Base-by-base conservation (phyloP, 2,888 invertebrate genomes). In the Phymatocera aterrima region DNA sequence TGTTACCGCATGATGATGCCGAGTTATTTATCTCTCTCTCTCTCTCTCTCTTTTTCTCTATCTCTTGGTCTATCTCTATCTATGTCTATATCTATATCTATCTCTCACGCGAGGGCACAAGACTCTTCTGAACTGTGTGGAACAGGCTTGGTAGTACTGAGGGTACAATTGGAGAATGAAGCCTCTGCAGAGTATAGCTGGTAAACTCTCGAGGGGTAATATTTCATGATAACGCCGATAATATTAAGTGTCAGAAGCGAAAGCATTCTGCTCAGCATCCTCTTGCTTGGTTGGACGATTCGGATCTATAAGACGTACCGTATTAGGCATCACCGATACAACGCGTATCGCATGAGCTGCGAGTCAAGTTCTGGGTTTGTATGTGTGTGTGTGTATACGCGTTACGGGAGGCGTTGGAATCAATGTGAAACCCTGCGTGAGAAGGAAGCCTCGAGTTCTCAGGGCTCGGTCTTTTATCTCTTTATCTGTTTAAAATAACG, bases 351-450 rank as follows among this genome's bases (percentile, higher is more conserved):
- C 5, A 10, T 6, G 6, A 40, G 6, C 1, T 28, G 28, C 10
- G 15, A 15, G 24, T 28, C 15, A 15, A 28, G 18, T 10, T 37
- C 2, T 64, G 18, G 6, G 34, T 18, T 6, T 21, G n/a, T 37
- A 37, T 12, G 37, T 37, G n/a, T 15, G 43, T 43, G n/a, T 68
- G 12, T 68, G 24, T 24, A 46, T 68, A 46, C 21, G 21, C 31
- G 18, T 15, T 64, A 28, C 43, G 24, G 43, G 43, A 68, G 40
- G 21, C 40, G 68, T 68, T 64, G 28, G 68, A 68, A 68, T 68
- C 68, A 68, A 68, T 68, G 68, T 68, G 68, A 68, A 68, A 68
- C 68, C 68, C 68, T 46, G 68, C 68, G 68, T 68, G 68, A 37
- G 61, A 64, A 68, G 68, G 68, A 68, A 68, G 68, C 68, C 68